These are phyloP conservation scores for Venustaconcha ellipsiformis DNA, from an alignment of 1,140 invertebrate genomes.

Conservation along the genomic window DNA sequence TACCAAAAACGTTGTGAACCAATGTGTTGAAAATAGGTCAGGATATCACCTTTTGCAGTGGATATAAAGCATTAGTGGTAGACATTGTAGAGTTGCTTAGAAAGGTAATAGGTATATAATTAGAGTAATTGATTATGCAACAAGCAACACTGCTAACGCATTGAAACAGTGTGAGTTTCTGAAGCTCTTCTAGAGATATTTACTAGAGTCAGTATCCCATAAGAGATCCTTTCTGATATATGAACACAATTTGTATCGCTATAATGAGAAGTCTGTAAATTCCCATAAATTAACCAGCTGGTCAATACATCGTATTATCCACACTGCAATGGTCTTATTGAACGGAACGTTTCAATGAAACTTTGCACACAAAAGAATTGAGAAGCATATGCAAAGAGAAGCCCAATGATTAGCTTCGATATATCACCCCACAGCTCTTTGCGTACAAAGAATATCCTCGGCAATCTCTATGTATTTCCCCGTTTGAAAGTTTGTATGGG, in stretches of 20 bases:
- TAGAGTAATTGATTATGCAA: conserved; percentile 34
- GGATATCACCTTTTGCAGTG: not conserved
- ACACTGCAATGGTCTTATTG: conserved; percentile 29
- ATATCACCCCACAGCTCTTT: conserved; percentile 30
- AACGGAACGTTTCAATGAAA: conserved; percentile 54
- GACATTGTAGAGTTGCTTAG: conserved; percentile 32
- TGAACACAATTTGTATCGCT: conserved; percentile 38
- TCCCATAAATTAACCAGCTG: conserved; percentile 33
- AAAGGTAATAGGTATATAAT: conserved; percentile 33
- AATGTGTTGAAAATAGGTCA: conserved; percentile 13
- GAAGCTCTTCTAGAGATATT: conserved; percentile 56
- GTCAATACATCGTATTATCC: conserved; percentile 27
- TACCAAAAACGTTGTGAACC: not conserved
- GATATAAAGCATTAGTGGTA: conserved; percentile 19
- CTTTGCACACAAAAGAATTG: conserved; percentile 32
- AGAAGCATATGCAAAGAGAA: conserved; percentile 23
- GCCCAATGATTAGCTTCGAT: conserved; percentile 37
- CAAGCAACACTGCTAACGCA: conserved; percentile 32
- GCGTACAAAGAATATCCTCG: conserved; percentile 24
- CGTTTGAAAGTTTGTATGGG: conserved; percentile 55
- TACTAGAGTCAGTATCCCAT: conserved; percentile 64
- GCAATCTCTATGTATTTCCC: conserved; percentile 39
- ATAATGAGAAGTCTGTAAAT: conserved; percentile 35
- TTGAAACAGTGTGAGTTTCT: conserved; percentile 34
- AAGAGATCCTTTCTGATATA: conserved; percentile 39